phyloP scores from a whole-genome alignment of 2,113 vertebrate species.

The Proterorhinus semilunaris region DNA sequence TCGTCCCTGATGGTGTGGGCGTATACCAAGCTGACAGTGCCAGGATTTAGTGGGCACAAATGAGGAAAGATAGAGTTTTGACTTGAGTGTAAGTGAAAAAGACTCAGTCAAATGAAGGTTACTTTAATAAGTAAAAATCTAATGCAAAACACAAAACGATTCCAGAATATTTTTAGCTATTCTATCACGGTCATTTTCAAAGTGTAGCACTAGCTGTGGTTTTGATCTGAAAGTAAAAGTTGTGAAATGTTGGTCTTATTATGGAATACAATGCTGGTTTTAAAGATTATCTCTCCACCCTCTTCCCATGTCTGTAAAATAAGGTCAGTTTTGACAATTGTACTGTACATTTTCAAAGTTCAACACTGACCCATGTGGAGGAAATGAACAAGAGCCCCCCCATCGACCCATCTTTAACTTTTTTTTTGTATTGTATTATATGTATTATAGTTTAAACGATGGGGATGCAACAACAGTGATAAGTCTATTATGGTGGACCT shows the following conservation, averaged over 20 bases:
- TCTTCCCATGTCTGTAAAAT: conserved; percentile 17
- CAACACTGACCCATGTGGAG: conserved; percentile 29
- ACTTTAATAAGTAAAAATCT: too few relatives aligned
- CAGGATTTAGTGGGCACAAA: too few relatives aligned
- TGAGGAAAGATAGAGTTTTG: too few relatives aligned
- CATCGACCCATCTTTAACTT: conserved; percentile 46
- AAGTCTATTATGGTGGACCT: too few relatives aligned
- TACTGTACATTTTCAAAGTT: conserved; percentile 10
- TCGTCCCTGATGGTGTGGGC: too few relatives aligned
- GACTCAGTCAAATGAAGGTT: too few relatives aligned
- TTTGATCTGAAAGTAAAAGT: conserved; percentile 16
- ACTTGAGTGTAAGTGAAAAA: too few relatives aligned
- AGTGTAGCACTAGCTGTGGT: conserved; percentile 23
- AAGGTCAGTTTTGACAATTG: conserved; percentile 20
- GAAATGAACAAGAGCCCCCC: conserved; percentile 30
- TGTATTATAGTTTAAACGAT: neutral
- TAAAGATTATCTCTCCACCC: neutral
- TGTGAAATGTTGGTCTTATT: conserved; percentile 24
- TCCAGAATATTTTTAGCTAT: too few relatives aligned
- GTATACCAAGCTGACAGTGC: too few relatives aligned
- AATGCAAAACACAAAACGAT: too few relatives aligned
- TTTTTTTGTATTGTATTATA: conserved; percentile 30
- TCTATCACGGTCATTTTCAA: too few relatives aligned
- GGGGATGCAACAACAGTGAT: too few relatives aligned
- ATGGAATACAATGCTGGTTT: conserved; percentile 19